Evolutionary conservation across 2,888 invertebrate genomes (phyloP).

Genomic region (Cotesia congregata): DNA sequence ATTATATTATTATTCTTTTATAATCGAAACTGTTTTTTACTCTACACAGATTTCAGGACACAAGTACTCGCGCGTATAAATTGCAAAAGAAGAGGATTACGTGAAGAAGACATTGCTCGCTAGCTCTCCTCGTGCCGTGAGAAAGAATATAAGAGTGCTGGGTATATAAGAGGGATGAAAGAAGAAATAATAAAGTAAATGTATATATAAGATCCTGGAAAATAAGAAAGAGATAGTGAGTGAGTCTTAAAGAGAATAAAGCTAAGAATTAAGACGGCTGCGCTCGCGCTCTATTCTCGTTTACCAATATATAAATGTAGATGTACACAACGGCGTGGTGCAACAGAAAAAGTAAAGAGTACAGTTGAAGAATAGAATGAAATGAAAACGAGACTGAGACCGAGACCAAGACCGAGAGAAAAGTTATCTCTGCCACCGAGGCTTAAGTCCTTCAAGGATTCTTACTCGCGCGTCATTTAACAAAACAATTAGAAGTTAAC

Average conservation of each 20-base stretch:
- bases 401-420: constrained; percentile 20
- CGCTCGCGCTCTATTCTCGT: constrained; percentile 40
- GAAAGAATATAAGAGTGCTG: constrained; percentile 52
- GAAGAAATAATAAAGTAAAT: constrained; percentile 31
- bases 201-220: constrained; percentile 37
- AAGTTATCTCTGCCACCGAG: constrained; percentile 54
- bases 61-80: constrained; percentile 61
- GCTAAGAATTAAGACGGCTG: constrained; percentile 70
- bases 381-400: background rate
- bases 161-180: constrained; percentile 34
- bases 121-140: constrained; percentile 48
- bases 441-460: constrained; percentile 69
- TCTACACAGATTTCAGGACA: constrained; percentile 26
- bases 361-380: constrained; percentile 42
- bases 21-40: constrained; percentile 14
- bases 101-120: constrained; percentile 37
- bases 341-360: background rate
- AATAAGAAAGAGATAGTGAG: constrained; percentile 71
- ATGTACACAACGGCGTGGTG: background rate
- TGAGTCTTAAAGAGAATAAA: constrained; percentile 71
- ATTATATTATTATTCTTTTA: constrained; percentile 41
- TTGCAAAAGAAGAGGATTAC: constrained; percentile 59
- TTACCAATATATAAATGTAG: constrained; percentile 12
- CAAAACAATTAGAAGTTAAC: constrained; percentile 71
- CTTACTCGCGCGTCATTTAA: constrained; percentile 71